A percentile compares a stretch with the other conserved stretches of the same genome.
These are phyloP conservation scores for Orthosia gracilis DNA, from an alignment of 2,888 invertebrate species.

Conservation along the genomic window DNA sequence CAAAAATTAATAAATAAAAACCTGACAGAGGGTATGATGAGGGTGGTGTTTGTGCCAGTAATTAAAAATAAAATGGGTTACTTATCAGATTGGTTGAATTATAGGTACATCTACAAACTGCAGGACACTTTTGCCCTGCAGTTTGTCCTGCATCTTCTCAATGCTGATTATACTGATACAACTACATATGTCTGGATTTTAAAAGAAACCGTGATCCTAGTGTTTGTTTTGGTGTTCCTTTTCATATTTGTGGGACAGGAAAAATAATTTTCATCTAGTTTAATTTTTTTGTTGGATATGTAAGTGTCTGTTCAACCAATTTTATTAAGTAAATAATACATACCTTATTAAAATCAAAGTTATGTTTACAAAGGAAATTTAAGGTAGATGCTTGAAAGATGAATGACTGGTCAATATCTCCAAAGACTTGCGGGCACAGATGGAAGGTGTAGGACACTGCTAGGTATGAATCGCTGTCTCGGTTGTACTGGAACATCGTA, in stretches of 20 bases:
- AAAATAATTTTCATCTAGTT: not conserved
- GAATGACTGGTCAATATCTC: slow-evolving; percentile 91
- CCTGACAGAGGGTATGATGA: no score
- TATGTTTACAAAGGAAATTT: slow-evolving; percentile 92
- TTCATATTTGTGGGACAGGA: not conserved
- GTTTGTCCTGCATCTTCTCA: no score
- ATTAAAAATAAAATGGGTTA: no score
- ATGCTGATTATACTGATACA: no score
- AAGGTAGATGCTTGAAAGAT: slow-evolving; percentile 92
- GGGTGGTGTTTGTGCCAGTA: no score
- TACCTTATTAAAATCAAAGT: slow-evolving; percentile 95
- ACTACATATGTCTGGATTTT: not conserved
- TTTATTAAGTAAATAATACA: slow-evolving; percentile 28
- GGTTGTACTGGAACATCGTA: slow-evolving; percentile 92
- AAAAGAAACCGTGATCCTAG: not conserved
- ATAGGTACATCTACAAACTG: no score
- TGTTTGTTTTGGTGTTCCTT: not conserved
- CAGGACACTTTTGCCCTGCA: no score
- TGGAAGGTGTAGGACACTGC: slow-evolving; percentile 93
- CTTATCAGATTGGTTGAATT: no score
- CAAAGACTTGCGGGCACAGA: slow-evolving; percentile 92
- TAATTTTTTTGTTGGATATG: not conserved
- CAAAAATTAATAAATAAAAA: no score
- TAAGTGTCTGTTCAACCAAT: not conserved
- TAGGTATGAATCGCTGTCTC: slow-evolving; percentile 91